Percentiles rank a stretch among this genome's conserved stretches.
These are phyloP conservation scores for Sinopyrophorus schimmeli DNA, from an alignment of 2,888 invertebrate species.

Conservation along the genomic window DNA sequence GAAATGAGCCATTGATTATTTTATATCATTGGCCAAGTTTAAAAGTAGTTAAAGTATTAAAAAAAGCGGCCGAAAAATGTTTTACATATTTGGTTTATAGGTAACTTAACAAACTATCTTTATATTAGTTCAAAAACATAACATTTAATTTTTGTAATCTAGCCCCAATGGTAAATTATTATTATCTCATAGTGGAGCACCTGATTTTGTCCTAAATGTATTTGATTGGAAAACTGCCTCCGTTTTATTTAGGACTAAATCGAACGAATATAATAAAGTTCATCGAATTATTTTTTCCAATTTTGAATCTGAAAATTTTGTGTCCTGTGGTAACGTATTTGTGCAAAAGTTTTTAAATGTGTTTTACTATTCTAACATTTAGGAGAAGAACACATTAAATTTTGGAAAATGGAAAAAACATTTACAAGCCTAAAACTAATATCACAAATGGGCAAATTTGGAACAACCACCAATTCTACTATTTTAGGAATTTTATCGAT, in stretches of 20 bases:
- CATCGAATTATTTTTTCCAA: constrained; percentile 79
- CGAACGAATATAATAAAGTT: constrained; percentile 81
- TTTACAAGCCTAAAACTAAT: constrained; percentile 90
- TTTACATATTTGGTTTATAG: constrained; percentile 77
- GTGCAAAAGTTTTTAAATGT: neutral
- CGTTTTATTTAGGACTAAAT: constrained; percentile 77
- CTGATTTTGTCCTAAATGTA: constrained; percentile 84
- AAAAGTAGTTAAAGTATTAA: constrained; percentile 71
- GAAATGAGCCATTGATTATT: constrained; percentile 69
- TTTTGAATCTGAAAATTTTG: constrained; percentile 76
- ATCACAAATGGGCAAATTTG: constrained; percentile 84
- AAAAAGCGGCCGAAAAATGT: constrained; percentile 72
- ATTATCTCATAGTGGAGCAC: constrained; percentile 81
- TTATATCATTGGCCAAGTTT: constrained; percentile 84
- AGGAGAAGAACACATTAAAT: constrained; percentile 80
- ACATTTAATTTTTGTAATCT: constrained; percentile 39
- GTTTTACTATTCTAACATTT: too few relatives aligned
- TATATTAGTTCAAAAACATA: neutral
- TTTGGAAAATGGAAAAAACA: constrained; percentile 91
- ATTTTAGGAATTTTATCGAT: constrained; percentile 82
- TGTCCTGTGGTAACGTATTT: constrained; percentile 70
- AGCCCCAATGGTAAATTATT: constrained; percentile 80
- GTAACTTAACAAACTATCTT: constrained; percentile 50
- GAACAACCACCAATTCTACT: constrained; percentile 89
- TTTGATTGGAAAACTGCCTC: constrained; percentile 86